Conservation (phyloP, 2,113 vertebrate species). For the Myotis brandtii region DNA sequence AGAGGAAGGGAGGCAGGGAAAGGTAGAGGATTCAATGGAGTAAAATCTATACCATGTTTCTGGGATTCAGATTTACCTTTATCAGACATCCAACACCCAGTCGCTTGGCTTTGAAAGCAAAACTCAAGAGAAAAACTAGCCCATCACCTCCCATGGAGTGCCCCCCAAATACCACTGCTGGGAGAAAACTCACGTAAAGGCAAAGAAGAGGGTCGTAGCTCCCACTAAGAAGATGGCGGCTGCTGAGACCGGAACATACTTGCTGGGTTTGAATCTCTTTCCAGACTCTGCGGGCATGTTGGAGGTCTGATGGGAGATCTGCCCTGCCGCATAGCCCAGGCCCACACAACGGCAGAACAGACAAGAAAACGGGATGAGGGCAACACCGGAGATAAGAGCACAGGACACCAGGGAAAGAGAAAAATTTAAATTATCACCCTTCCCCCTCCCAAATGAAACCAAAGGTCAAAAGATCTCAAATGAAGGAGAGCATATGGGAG, state of each 20-base stretch:
- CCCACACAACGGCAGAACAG: conserved; percentile 82
- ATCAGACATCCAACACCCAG: neutral
- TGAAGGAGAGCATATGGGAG: conserved; percentile 65
- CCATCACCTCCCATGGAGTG: accelerated
- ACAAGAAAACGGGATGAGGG: conserved; percentile 80
- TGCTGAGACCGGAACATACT: conserved; percentile 96
- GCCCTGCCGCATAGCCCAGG: conserved; percentile 91
- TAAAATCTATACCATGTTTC: neutral
- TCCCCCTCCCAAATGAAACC: conserved; percentile 79
- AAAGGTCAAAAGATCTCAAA: conserved; percentile 71
- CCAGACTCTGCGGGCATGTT: conserved; percentile 91
- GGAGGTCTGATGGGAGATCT: conserved; percentile 87
- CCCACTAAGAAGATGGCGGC: conserved; percentile 96
- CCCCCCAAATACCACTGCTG: neutral
- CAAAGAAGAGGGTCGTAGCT: conserved; percentile 97
- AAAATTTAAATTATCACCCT: conserved; percentile 63
- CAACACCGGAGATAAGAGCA: neutral
- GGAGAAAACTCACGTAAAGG: conserved; percentile 95
- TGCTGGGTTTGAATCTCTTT: conserved; percentile 96
- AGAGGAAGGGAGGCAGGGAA: neutral
- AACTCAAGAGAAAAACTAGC: neutral
- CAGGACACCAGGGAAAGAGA: conserved; percentile 59
- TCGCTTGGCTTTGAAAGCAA: neutral
- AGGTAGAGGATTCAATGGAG: neutral
- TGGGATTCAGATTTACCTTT: neutral